Evolutionary conservation across 2,113 vertebrate species (phyloP).

Genomic region (Upupa epops): DNA sequence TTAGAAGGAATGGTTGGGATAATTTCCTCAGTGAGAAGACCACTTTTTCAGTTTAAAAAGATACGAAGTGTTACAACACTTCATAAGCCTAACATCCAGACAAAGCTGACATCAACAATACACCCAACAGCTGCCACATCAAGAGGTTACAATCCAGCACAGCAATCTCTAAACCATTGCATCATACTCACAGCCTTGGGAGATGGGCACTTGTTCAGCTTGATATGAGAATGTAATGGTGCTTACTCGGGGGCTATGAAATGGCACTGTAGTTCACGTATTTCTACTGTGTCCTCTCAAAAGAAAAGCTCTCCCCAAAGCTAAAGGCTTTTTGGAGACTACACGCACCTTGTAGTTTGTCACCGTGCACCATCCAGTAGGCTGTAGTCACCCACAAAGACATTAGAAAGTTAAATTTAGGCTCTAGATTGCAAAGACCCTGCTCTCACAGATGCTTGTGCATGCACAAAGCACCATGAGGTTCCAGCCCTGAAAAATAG

Average conservation of each 20-base stretch:
- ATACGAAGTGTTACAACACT: not conserved
- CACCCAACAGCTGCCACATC: not conserved
- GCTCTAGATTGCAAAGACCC: not conserved
- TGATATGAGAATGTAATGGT: not conserved
- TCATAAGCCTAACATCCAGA: not conserved
- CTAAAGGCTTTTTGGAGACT: not conserved
- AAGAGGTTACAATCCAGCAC: not conserved
- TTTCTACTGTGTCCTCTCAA: not conserved
- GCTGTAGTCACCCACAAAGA: not conserved
- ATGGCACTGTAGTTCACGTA: fast-evolving
- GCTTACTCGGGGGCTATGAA: not conserved
- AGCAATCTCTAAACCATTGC: not conserved
- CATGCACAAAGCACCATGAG: not conserved
- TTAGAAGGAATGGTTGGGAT: not conserved
- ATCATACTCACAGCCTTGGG: not conserved
- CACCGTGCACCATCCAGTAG: not conserved
- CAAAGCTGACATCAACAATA: not conserved
- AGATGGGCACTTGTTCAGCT: not conserved
- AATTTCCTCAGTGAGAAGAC: not conserved
- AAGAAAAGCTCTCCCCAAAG: not conserved
- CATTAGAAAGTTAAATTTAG: not conserved
- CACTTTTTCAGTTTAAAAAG: not conserved
- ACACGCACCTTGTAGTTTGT: not conserved
- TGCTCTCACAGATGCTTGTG: not conserved
- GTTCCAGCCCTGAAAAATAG: not conserved